Conservation (phyloP, 2,797 vertebrate genomes). For the Cyclura pinguis region DNA sequence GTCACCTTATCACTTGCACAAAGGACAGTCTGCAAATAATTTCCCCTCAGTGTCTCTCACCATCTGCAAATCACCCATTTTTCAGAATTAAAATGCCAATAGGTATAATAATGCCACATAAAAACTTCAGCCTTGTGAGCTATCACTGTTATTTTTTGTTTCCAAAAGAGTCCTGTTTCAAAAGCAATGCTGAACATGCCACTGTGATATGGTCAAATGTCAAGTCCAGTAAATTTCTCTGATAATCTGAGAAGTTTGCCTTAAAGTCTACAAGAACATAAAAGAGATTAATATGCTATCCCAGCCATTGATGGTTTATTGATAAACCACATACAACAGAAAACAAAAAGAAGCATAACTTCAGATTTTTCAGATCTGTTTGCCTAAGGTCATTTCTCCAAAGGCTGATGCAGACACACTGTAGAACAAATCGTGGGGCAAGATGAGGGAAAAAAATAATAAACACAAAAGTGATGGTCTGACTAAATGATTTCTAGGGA, state of each 20-base stretch:
- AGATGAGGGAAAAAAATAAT: constrained; percentile 13
- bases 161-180: background rate
- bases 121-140: background rate
- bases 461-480: constrained; percentile 20
- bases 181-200: background rate
- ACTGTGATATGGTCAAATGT: background rate
- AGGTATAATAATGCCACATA: background rate
- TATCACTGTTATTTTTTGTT: background rate
- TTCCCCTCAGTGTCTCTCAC: background rate
- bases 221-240: background rate
- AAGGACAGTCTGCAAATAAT: background rate
- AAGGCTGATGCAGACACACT: constrained; percentile 23
- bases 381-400: constrained; percentile 24
- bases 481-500: constrained; percentile 34
- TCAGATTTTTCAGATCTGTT: constrained; percentile 39
- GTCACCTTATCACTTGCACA: background rate
- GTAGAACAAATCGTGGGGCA: constrained; percentile 32
- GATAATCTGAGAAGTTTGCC: background rate
- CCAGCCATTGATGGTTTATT: constrained; percentile 19
- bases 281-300: background rate
- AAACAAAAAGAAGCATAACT: constrained; percentile 16
- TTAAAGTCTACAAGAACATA: background rate
- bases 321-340: background rate
- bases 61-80: background rate
- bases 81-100: background rate